Evolutionary conservation across 2,113 vertebrate species (phyloP).

Genomic region (Rousettus leschenaultii): DNA sequence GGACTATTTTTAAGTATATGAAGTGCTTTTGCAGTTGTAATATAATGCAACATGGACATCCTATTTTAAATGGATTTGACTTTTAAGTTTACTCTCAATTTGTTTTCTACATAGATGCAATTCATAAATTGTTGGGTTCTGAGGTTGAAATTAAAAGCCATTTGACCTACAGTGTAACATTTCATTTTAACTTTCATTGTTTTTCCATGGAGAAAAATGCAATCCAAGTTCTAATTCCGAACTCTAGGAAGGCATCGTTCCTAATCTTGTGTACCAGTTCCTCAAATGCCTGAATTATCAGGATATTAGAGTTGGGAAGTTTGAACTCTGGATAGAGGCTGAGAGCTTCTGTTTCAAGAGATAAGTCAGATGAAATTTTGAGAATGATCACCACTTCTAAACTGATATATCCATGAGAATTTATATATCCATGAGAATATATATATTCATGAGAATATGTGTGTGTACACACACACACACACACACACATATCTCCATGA

Average conservation of each 20-base stretch:
- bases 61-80: background rate
- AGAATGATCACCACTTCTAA: background rate
- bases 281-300: background rate
- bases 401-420: background rate
- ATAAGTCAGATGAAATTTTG: background rate
- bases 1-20: background rate
- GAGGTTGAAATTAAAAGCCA: background rate
- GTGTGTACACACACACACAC: too few species aligned
- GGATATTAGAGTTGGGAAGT: background rate
- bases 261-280: background rate
- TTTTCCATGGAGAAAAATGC: background rate
- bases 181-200: conserved; percentile 2
- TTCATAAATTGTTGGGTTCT: background rate
- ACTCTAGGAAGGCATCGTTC: background rate
- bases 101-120: background rate
- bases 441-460: too few species aligned
- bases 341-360: background rate
- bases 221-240: background rate
- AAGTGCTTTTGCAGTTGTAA: background rate
- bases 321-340: background rate
- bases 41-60: background rate
- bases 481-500: background rate
- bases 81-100: conserved; percentile 6
- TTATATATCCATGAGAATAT: too few species aligned
- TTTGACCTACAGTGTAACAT: background rate